These are phyloP conservation scores for Zalophus californianus DNA, from an alignment of 2,797 vertebrate genomes.

Conservation along the genomic window DNA sequence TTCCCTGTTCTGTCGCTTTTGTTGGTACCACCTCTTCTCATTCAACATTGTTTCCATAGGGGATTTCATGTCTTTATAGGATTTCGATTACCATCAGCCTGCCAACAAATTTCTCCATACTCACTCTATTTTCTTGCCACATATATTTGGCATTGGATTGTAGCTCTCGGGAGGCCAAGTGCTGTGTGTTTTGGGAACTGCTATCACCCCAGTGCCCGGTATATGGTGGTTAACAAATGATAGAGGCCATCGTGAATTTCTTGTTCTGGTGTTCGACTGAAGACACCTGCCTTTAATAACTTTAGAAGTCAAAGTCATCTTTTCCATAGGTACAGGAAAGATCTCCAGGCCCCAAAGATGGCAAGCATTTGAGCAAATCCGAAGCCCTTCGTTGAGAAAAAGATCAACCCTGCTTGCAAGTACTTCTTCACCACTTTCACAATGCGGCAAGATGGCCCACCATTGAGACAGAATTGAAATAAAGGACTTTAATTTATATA, in stretches of 20 bases:
- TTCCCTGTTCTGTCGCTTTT: background rate
- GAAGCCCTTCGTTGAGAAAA: background rate
- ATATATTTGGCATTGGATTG: background rate
- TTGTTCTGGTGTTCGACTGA: background rate
- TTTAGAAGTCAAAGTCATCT: background rate
- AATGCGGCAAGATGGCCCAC: background rate
- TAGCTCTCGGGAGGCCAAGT: background rate
- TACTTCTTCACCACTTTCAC: conserved; percentile 11
- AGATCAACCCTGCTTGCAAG: background rate
- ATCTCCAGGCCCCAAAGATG: background rate
- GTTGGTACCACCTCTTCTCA: background rate
- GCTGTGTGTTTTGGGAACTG: background rate
- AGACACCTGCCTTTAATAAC: background rate
- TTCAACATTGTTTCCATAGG: background rate
- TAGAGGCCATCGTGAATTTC: background rate
- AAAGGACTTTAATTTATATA: background rate
- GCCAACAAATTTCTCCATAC: conserved; percentile 21
- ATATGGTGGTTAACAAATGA: background rate
- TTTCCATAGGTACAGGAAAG: background rate
- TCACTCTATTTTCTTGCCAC: background rate
- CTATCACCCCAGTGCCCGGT: background rate
- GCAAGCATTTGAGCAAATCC: background rate
- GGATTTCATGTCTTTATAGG: background rate
- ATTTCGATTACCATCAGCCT: background rate
- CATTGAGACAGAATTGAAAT: background rate